Percentiles rank a stretch among this genome's conserved stretches.
phyloP scores from a whole-genome alignment of 2,888 invertebrate species.

The Arctia plantaginis region DNA sequence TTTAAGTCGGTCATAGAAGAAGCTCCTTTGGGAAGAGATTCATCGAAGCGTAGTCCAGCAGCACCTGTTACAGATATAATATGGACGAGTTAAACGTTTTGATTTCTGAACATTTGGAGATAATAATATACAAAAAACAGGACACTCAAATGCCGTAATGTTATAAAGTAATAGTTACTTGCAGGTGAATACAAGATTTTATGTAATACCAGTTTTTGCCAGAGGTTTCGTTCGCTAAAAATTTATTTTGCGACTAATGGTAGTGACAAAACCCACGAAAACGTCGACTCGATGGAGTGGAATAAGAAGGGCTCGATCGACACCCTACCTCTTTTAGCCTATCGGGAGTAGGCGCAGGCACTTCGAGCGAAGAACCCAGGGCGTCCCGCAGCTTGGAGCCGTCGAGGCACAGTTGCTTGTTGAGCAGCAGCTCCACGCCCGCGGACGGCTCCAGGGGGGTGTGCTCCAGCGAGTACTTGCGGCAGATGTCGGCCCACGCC shows the following conservation, averaged over 20 bases:
- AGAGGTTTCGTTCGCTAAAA: no score
- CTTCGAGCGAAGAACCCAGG: constrained; percentile 88
- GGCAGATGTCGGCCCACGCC: constrained; percentile 96
- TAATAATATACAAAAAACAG: neutral
- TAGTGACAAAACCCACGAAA: no score
- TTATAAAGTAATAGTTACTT: neutral
- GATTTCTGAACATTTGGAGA: neutral
- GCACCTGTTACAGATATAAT: constrained; percentile 83
- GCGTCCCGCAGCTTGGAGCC: constrained; percentile 87
- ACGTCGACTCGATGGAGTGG: no score
- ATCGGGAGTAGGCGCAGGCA: constrained; percentile 88
- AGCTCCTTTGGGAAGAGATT: constrained; percentile 93
- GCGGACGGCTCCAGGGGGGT: constrained; percentile 96
- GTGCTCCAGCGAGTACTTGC: constrained; percentile 90
- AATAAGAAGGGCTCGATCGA: neutral
- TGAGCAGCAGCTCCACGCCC: constrained; percentile 92
- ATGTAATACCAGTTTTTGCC: no score
- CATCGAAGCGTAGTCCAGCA: constrained; percentile 93
- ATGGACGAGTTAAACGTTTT: neutral
- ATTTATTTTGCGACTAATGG: no score
- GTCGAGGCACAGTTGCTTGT: constrained; percentile 92
- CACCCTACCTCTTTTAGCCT: constrained; percentile 73
- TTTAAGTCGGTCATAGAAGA: constrained; percentile 79
- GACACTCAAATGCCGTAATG: neutral
- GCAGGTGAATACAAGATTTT: neutral